Base-by-base conservation (phyloP, 2,113 vertebrate species). In the Ictalurus punctatus region DNA sequence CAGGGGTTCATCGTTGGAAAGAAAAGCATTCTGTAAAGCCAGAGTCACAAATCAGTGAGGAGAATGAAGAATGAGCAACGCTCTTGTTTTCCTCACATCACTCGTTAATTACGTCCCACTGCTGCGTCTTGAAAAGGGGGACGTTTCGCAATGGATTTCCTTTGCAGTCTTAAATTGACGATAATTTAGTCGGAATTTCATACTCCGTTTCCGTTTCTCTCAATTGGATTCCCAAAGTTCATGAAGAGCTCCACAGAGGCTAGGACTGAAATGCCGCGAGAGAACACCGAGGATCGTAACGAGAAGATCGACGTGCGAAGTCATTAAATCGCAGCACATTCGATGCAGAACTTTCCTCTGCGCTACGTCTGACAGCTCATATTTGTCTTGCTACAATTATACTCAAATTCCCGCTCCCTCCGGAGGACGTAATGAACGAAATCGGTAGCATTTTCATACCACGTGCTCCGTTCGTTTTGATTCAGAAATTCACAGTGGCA, bases 151-250 rank as follows among this genome's bases (percentile, higher is more conserved):
- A 79, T 44, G 63, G 54, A 19, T 7, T 90, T 93, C 90, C 91
- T 93, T 94, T 93, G 90, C 92, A 88, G 84, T 93, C 90, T 91
- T 94, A 90, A 94, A 92, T 93, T 91, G 87, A 79, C 63, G 10
- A 93, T 92, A 94, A 93, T 92, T 94, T 87, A 90, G 80, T 92
- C 82, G 23, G 65, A 87, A 91, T 91, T 92, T 87, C 74, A 56
- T 65, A 34, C n/a, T 81, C 86, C 34, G 1, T 34, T 67, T 88
- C 2, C 37, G 0, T 44, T 74, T 40, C 17, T 74, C 7, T 69
- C 2, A 69, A 16, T 1, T 6, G n/a, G n/a, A 17, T 16, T 69
- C 12, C n/a, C 3, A 21, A 21, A 74, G 34, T 74, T 40, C 37
- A 40, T 23, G 8, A 40, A 40, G 71, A 40, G 34, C 2, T 9